Base-by-base conservation (phyloP, 1,140 invertebrate species). In the Aphis gossypii region DNA sequence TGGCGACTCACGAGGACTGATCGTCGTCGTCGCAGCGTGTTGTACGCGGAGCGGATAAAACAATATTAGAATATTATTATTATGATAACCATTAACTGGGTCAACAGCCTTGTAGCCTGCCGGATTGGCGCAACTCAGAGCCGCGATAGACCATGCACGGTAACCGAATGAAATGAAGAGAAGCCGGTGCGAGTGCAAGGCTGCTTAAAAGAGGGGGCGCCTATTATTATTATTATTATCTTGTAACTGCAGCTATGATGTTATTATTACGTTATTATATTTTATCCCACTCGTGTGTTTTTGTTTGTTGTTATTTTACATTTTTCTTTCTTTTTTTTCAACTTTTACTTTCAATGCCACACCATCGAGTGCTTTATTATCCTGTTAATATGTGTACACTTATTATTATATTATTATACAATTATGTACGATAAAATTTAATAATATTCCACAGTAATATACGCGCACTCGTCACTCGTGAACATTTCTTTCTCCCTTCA, bases 331-430 rank as follows among this genome's bases (percentile, higher is more conserved):
- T 41, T 46, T 48, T 48, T 25, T 48, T 87, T 87, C 21, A 48
- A 87, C 86, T 87, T 87, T 87, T 87, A 87, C 86, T 87, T 87
- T 87, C 86, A 87, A 87, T 87, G 86, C 86, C 86, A 87, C 30
- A n/a, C 60, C 30, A 20, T 76, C n/a, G 14, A 76, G 60, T 76
- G 60, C 60, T 76, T 76, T 76, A 76, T 76, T 76, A 76, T n/a
- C n/a, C 30, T 76, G 60, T 76, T 76, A 76, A 51, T 51, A 51
- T 51, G 48, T 76, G 48, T 76, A 35, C 14, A 76, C 60, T 18
- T 76, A n/a, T 76, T 76, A 41, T 41, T 41, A 41, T 41, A 35
- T 35, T 35, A 35, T 1, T 35, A 3, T 41, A 41, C 38, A 41
- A 41, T 41, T 41, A 76, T 76, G 20, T 5, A 76, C 14, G n/a